Evolutionary conservation across 2,888 invertebrate species (phyloP).

Genomic region (Standfussiana lucernea): DNA sequence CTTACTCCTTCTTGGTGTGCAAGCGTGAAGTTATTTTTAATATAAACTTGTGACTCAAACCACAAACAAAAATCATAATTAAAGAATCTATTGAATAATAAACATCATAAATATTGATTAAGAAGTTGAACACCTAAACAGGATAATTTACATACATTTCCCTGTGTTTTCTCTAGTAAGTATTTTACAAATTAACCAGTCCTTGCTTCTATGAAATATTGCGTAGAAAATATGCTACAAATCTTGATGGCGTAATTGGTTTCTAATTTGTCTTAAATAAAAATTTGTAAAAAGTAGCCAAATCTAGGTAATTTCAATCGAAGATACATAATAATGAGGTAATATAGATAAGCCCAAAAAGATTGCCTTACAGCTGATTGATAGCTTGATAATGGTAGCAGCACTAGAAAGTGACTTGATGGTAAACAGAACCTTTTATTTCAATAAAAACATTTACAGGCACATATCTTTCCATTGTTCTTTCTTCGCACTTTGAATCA

Average conservation of each 20-base stretch:
- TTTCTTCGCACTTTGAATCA: not conserved
- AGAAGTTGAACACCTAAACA: conserved; percentile 3
- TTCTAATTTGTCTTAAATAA: conserved; percentile 4
- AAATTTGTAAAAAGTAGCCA: not conserved
- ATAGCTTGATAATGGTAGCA: not conserved
- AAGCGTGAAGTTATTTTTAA: not conserved
- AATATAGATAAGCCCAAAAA: not conserved
- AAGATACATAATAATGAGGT: not conserved
- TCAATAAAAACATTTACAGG: not conserved
- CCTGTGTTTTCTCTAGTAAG: conserved; percentile 20
- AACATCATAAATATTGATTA: conserved; percentile 40
- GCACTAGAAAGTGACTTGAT: not conserved
- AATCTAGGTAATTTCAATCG: not conserved
- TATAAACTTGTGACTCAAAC: not conserved
- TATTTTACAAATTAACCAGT: not conserved
- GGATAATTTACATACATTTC: conserved; percentile 33
- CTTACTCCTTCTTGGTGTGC: not conserved
- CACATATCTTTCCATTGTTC: not conserved
- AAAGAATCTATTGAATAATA: not conserved
- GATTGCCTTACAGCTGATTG: not conserved
- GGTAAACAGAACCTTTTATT: not conserved
- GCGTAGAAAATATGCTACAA: not conserved
- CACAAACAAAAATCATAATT: not conserved
- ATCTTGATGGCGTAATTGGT: not conserved
- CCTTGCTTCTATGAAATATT: conserved; percentile 17